These are phyloP conservation scores for Dendroctonus ponderosae DNA, from an alignment of 1,140 invertebrate genomes.

Conservation along the genomic window DNA sequence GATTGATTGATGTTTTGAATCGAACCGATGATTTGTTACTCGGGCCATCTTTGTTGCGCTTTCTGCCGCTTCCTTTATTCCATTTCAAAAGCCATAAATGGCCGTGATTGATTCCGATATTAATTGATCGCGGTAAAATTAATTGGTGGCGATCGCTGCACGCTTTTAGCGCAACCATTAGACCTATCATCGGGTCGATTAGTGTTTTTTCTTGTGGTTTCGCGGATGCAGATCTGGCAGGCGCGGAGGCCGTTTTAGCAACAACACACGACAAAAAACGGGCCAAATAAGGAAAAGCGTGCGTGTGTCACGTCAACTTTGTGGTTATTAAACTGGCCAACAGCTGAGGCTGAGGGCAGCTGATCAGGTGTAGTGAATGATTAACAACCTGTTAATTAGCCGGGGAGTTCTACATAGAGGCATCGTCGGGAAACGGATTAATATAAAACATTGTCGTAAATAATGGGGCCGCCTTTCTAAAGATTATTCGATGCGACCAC, in stretches of 20 bases:
- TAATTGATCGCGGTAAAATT: conserved; percentile 10
- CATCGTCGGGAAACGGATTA: no score
- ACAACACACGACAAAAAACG: no score
- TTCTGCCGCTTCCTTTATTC: conserved; percentile 3
- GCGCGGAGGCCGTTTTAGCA: background rate
- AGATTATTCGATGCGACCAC: conserved; percentile 8
- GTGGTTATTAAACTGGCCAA: no score
- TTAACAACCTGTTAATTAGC: no score
- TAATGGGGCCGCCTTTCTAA: conserved; percentile 4
- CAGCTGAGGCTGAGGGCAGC: no score
- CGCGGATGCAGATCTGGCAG: background rate
- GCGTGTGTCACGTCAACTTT: no score
- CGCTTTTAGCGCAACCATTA: conserved; percentile 5
- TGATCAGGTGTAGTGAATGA: no score
- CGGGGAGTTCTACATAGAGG: no score
- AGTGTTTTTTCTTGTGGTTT: no score
- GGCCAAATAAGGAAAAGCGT: no score
- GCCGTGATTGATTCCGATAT: conserved; percentile 8
- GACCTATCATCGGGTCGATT: background rate
- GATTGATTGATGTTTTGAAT: conserved; percentile 17
- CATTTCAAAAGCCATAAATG: conserved; percentile 10
- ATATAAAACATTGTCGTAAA: background rate
- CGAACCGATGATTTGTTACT: conserved; percentile 16
- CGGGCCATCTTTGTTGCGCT: conserved; percentile 6
- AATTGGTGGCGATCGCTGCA: background rate